Conservation (phyloP, 2,113 vertebrate genomes). For the Alectura lathami region DNA sequence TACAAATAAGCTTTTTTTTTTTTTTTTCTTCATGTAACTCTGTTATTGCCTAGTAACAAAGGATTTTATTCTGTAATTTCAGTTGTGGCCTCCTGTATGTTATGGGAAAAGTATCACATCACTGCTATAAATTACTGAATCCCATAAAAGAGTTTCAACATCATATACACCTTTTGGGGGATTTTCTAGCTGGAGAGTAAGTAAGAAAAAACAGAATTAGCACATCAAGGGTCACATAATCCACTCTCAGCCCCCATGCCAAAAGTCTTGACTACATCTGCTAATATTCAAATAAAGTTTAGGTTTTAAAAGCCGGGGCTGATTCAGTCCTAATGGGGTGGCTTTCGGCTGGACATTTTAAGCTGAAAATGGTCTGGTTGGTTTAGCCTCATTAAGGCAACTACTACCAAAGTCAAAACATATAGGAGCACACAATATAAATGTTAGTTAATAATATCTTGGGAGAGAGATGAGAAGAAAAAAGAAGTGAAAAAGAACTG, state of each 20-base stretch:
- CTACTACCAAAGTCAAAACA: not conserved
- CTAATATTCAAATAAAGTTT: not conserved
- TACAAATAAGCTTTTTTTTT: not conserved
- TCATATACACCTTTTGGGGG: not conserved
- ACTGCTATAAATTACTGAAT: not conserved
- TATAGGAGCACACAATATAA: not conserved
- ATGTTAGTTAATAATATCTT: not conserved
- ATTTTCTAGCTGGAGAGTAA: not conserved
- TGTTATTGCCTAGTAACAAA: not conserved
- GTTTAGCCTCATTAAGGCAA: not conserved
- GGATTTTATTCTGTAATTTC: not conserved
- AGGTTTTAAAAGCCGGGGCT: not conserved
- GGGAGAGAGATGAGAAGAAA: not conserved
- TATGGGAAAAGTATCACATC: not conserved
- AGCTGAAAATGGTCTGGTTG: not conserved
- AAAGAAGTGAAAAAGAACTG: not conserved
- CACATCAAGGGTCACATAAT: not conserved
- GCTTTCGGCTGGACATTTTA: not conserved
- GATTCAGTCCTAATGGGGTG: not conserved
- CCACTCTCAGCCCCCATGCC: not conserved
- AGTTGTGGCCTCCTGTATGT: not conserved
- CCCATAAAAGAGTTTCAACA: not conserved
- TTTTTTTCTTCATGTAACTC: too few species aligned
- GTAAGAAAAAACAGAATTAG: not conserved
- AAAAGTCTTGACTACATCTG: not conserved